Base-by-base conservation (phyloP, 2,888 invertebrate genomes). In the Tholera decimalis region DNA sequence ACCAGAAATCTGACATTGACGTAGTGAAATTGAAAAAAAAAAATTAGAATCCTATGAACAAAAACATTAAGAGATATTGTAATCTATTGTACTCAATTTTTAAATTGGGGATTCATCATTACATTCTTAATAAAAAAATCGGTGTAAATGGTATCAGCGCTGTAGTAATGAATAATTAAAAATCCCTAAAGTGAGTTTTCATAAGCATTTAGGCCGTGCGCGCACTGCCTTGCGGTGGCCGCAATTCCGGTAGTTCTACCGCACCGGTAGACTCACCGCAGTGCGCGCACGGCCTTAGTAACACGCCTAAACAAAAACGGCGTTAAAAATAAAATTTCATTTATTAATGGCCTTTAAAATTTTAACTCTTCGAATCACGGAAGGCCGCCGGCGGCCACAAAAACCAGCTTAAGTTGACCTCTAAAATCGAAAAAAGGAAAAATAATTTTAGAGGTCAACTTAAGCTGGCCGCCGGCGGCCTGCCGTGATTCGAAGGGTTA, bases 341-440 rank as follows among this genome's bases (percentile, higher is more conserved):
- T 56, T 44, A 39, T 56, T 54, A 77, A 67, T 54, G 67, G 79
- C 82, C 68, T 64, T 62, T 67, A 43, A 60, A 59, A 67, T 57
- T 3, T n/a, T n/a, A n/a, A n/a, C n/a, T n/a, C n/a, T n/a, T n/a
- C n/a, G n/a, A n/a, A n/a, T n/a, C n/a, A n/a, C n/a, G n/a, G n/a
- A n/a, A n/a, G n/a, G n/a, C n/a, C n/a, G n/a, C n/a, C n/a, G n/a
- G n/a, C n/a, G n/a, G n/a, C n/a, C n/a, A n/a, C n/a, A n/a, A n/a
- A n/a, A n/a, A n/a, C n/a, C n/a, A n/a, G n/a, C n/a, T n/a, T n/a
- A n/a, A n/a, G n/a, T n/a, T n/a, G n/a, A n/a, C n/a, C n/a, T n/a
- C n/a, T n/a, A n/a, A n/a, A n/a, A n/a, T n/a, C n/a, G n/a, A n/a
- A n/a, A n/a, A n/a, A n/a, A n/a, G n/a, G n/a, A n/a, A n/a, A n/a